phyloP scores from a whole-genome alignment of 1,140 invertebrate species.

The Macrostomum lignano region DNA sequence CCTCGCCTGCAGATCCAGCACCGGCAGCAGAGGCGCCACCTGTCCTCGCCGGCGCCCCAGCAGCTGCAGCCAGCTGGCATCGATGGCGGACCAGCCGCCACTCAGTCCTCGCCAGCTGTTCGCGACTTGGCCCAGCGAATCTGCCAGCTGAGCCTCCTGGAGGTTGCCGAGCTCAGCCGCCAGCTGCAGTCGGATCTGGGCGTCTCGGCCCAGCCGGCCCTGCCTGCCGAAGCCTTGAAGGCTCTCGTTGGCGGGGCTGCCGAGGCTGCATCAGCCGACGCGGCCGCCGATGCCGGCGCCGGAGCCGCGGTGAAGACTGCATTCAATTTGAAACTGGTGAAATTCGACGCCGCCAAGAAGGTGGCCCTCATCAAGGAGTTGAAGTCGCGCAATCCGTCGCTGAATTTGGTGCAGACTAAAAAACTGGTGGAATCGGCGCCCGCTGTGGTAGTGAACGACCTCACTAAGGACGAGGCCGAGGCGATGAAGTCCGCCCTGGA shows the following conservation, averaged over 20 bases:
- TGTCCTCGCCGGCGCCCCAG: no score
- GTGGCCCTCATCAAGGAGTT: constrained; percentile 81
- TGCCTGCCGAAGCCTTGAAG: not conserved
- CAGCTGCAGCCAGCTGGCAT: no score
- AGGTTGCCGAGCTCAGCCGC: constrained; percentile 54
- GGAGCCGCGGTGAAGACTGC: constrained; percentile 32
- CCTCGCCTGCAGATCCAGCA: no score
- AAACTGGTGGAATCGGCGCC: constrained; percentile 86
- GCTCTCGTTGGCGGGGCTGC: not conserved
- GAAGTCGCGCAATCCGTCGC: constrained; percentile 56
- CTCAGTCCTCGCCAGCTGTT: no score
- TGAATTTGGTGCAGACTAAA: constrained; percentile 85
- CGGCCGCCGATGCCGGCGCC: constrained; percentile 32
- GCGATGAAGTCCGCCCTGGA: no score
- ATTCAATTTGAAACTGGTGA: constrained; percentile 52
- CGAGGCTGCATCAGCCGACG: no score
- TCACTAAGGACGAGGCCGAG: constrained; percentile 76
- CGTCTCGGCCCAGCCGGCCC: not conserved
- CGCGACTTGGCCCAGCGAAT: no score
- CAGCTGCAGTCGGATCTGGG: constrained; percentile 18
- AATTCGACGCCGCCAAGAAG: constrained; percentile 75
- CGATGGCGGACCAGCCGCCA: no score
- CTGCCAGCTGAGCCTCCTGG: constrained; percentile 48
- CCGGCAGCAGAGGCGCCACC: no score
- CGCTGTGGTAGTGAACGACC: constrained; percentile 52